Evolutionary conservation across 1,140 invertebrate species (phyloP).

Genomic region (Patella vulgata): DNA sequence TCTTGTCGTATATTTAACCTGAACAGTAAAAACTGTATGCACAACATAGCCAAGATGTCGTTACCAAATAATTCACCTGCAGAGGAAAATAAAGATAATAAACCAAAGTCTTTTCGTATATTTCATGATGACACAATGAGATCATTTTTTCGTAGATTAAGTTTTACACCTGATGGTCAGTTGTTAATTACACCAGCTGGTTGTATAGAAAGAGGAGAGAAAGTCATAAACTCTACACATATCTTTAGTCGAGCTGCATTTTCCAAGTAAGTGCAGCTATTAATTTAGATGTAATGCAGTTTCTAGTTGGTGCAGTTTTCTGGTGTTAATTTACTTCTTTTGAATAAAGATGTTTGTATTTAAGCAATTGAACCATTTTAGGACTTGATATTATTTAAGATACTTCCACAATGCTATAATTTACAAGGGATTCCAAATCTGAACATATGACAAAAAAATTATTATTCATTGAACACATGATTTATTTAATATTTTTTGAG

Average conservation of each 20-base stretch:
- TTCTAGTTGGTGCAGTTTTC: conserved; percentile 4
- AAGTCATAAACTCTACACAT: conserved; percentile 77
- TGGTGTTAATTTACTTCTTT: background rate
- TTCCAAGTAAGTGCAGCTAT: conserved; percentile 74
- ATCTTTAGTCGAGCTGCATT: conserved; percentile 81
- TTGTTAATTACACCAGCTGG: conserved; percentile 82
- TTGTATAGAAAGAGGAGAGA: conserved; percentile 55
- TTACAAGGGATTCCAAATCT: too few relatives aligned
- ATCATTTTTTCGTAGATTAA: conserved; percentile 88
- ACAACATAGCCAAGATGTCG: conserved; percentile 76
- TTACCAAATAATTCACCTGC: conserved; percentile 40
- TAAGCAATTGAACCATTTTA: too few relatives aligned
- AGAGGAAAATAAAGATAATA: conserved; percentile 29
- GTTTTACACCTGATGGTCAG: conserved; percentile 89
- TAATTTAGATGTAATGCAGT: too few relatives aligned
- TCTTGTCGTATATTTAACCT: conserved; percentile 80
- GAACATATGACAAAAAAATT: too few relatives aligned
- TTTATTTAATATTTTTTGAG: too few relatives aligned
- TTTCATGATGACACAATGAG: conserved; percentile 96
- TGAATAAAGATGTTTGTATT: too few relatives aligned
- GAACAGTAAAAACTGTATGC: conserved; percentile 76
- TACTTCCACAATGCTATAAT: too few relatives aligned
- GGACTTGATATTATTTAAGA: too few relatives aligned
- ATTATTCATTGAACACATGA: too few relatives aligned
- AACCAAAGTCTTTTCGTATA: conserved; percentile 69